Conservation (phyloP, 1,140 invertebrate species). For the Zeugodacus cucurbitae region DNA sequence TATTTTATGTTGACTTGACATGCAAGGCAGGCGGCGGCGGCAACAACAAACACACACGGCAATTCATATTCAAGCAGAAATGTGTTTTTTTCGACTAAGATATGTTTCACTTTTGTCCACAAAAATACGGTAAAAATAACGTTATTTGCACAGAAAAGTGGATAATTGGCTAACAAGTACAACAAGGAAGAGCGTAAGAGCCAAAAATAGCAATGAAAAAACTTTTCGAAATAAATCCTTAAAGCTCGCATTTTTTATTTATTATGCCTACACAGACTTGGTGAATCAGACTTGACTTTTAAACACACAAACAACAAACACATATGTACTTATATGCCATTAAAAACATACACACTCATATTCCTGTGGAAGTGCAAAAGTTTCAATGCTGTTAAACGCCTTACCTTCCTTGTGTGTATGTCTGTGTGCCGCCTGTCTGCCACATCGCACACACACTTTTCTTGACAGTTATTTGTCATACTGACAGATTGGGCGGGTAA, state of each 20-base stretch:
- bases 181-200: neutral
- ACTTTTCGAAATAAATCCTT: neutral
- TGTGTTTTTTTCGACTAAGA: no score
- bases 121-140: neutral
- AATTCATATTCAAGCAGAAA: neutral
- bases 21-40: neutral
- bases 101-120: neutral
- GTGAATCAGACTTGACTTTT: no score
- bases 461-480: conserved; percentile 30
- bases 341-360: no score
- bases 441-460: neutral
- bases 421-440: neutral
- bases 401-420: neutral
- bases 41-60: neutral
- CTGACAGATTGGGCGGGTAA: conserved; percentile 24
- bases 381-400: neutral
- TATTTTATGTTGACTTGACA: conserved; percentile 15
- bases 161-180: neutral
- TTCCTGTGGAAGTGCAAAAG: no score
- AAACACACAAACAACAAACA: no score
- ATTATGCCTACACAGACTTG: neutral
- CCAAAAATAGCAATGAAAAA: no score
- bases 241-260: neutral
- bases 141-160: neutral
- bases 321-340: no score